phyloP scores from a whole-genome alignment of 2,797 vertebrate genomes.

The Zalophus californianus region DNA sequence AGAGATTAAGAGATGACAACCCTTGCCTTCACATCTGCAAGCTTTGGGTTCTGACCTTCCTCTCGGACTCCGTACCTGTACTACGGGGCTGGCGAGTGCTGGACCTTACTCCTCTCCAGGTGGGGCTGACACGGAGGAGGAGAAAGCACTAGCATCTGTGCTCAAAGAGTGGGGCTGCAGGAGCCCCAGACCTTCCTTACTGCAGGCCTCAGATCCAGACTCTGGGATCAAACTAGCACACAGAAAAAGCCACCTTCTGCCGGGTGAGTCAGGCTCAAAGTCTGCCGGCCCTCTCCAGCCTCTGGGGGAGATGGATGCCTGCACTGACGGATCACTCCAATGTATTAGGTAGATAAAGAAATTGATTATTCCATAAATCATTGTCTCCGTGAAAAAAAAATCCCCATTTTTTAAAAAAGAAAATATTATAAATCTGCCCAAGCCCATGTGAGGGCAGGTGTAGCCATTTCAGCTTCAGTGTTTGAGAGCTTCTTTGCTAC shows the following conservation, averaged over 20 bases:
- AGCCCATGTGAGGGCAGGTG: slow-evolving; percentile 78
- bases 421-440: slow-evolving; percentile 91
- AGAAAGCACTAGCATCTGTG: neutral
- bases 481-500: slow-evolving; percentile 57
- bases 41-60: neutral
- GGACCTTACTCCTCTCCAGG: neutral
- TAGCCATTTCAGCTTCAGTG: slow-evolving; percentile 72
- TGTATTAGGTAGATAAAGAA: slow-evolving; percentile 94
- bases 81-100: rapidly evolving
- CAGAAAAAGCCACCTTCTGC: slow-evolving; percentile 35
- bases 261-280: slow-evolving; percentile 32
- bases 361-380: slow-evolving; percentile 96
- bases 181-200: neutral
- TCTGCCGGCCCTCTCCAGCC: slow-evolving; percentile 73
- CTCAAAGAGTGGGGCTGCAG: neutral
- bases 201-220: neutral
- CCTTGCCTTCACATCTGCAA: neutral
- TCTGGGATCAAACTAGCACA: neutral
- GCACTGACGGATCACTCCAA: slow-evolving; percentile 92
- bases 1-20: neutral
- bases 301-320: slow-evolving; percentile 91
- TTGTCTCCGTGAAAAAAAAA: slow-evolving; percentile 86
- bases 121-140: neutral
- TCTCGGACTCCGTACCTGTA: neutral
- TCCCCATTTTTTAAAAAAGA: slow-evolving; percentile 85